These are phyloP conservation scores for Morpho achilles DNA, from an alignment of 2,888 invertebrate species.

Conservation along the genomic window DNA sequence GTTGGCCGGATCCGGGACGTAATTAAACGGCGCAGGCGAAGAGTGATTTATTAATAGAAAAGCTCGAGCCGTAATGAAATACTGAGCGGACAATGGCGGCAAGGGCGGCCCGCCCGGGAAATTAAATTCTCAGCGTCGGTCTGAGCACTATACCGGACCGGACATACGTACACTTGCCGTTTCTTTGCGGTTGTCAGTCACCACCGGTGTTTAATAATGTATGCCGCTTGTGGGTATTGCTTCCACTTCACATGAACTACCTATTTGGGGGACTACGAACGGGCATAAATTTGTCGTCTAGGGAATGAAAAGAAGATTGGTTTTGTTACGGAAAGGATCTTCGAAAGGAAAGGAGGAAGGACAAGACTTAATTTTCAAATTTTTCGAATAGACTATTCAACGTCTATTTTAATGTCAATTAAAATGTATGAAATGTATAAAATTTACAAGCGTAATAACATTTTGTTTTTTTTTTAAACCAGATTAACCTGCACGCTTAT, in stretches of 20 bases:
- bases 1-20: conserved; percentile 73
- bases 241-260: conserved; percentile 33
- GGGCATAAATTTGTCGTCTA: conserved; percentile 75
- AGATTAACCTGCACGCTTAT: not conserved
- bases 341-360: conserved; percentile 46
- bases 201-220: conserved; percentile 60
- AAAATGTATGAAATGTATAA: too few relatives aligned
- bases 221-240: conserved; percentile 36
- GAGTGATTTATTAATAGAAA: conserved; percentile 80
- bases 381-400: too few relatives aligned
- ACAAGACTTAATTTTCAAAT: conserved; percentile 28
- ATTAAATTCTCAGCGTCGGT: conserved; percentile 71
- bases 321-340: conserved; percentile 62
- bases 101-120: conserved; percentile 68
- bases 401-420: too few relatives aligned
- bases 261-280: conserved; percentile 66
- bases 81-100: conserved; percentile 76
- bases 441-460: too few relatives aligned
- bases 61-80: conserved; percentile 78
- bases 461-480: too few relatives aligned
- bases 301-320: conserved; percentile 77
- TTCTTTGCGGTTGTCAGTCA: conserved; percentile 56
- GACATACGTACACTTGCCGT: conserved; percentile 50
- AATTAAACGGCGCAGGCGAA: conserved; percentile 77
- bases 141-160: conserved; percentile 37